A percentile compares a stretch with the other conserved stretches of the same genome.
Evolutionary conservation across 2,888 invertebrate genomes (phyloP).

Genomic region (Notodonta dromedarius): DNA sequence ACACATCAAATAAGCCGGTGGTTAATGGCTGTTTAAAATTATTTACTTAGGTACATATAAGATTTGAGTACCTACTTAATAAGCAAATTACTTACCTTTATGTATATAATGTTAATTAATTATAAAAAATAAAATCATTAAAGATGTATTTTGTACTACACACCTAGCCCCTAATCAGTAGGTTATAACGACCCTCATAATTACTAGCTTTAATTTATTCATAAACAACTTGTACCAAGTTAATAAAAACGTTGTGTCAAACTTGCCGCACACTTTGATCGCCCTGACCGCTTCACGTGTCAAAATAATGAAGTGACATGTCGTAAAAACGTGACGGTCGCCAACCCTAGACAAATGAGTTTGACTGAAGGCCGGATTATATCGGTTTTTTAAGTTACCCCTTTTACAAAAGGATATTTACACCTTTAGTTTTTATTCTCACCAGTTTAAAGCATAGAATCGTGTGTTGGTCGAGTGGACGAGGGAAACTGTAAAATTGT

Average conservation of each 20-base stretch:
- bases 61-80: background rate
- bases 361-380: conserved; percentile 60
- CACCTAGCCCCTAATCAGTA: background rate
- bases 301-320: conserved; percentile 69
- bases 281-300: conserved; percentile 56
- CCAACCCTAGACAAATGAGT: conserved; percentile 61
- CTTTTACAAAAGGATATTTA: conserved; percentile 35
- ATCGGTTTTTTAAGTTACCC: conserved; percentile 51
- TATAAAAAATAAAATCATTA: background rate
- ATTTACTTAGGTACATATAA: no score
- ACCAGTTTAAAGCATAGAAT: conserved; percentile 38
- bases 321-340: conserved; percentile 61
- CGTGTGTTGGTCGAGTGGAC: conserved; percentile 16
- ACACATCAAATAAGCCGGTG: no score
- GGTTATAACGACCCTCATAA: conserved; percentile 14
- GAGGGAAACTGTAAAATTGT: conserved; percentile 46
- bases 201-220: conserved; percentile 27
- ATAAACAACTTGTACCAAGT: conserved; percentile 25
- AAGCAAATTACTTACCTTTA: background rate
- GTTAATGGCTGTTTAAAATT: no score
- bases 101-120: background rate
- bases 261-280: conserved; percentile 41
- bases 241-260: conserved; percentile 36
- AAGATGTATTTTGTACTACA: background rate
- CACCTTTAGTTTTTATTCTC: conserved; percentile 35